Percentiles rank a stretch among this genome's conserved stretches.
phyloP scores from a whole-genome alignment of 2,888 invertebrate genomes.

The Alloplasta piceator region DNA sequence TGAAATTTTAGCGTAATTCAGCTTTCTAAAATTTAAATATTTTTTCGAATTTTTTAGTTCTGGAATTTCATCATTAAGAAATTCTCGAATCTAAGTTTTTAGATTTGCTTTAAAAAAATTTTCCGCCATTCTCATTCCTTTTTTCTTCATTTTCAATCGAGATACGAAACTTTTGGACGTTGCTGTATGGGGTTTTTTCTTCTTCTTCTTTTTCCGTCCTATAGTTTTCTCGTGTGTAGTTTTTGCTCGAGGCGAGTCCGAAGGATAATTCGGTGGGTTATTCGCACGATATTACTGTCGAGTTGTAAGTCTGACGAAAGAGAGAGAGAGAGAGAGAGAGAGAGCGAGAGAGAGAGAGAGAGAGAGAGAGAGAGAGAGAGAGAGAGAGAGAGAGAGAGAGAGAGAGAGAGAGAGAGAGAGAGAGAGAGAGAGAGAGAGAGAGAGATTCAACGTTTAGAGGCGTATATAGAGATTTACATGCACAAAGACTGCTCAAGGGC shows the following conservation, averaged over 20 bases:
- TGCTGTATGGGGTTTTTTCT: background rate
- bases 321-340: too few relatives aligned
- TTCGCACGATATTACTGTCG: conserved; percentile 34
- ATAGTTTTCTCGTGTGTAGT: background rate
- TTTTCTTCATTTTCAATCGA: background rate
- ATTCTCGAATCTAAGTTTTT: too few relatives aligned
- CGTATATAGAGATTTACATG: conserved; percentile 10
- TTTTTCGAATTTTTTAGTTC: too few relatives aligned
- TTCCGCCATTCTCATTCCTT: background rate
- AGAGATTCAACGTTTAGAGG: conserved; percentile 1
- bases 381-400: too few relatives aligned
- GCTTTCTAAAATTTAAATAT: too few relatives aligned
- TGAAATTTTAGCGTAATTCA: too few relatives aligned
- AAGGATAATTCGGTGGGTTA: conserved; percentile 50
- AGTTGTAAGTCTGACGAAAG: conserved; percentile 7
- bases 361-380: too few relatives aligned
- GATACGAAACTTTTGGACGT: conserved; percentile 1
- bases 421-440: too few relatives aligned
- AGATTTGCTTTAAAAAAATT: too few relatives aligned
- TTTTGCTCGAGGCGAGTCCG: conserved; percentile 28
- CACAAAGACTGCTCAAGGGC: background rate
- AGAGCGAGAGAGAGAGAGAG: too few relatives aligned
- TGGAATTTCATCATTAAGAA: too few relatives aligned
- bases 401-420: too few relatives aligned
- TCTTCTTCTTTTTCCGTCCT: conserved; percentile 23